Base-by-base conservation (phyloP, 2,113 vertebrate species). In the Pithys albifrons region DNA sequence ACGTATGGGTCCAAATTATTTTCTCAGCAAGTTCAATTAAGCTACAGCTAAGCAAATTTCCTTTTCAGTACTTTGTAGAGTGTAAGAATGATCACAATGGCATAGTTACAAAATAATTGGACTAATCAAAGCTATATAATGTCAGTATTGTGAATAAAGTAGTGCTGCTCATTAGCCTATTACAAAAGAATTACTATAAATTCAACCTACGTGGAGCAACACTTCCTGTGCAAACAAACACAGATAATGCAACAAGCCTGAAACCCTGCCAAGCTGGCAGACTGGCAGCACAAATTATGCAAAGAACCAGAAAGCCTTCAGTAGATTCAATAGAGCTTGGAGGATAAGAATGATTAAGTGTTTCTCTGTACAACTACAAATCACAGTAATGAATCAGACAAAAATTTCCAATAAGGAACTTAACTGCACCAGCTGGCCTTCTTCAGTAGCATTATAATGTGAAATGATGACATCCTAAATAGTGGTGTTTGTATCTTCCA, bases 371-470 rank as follows among this genome's bases (percentile, higher is more conserved):
- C 96, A 97, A 95, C 87, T 95, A 97, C 96, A 98, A 96, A 97
- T 96, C 97, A 97, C 95, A 96, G 91, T 97, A 98, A 98, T 98
- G 95, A 98, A 98, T 98, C 94, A 97, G 96, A 96, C 90, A 91
- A 96, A 97, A 97, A 97, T 94, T 97, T 97, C 96, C 97, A 97
- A 92, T 95, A 95, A 95, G 95, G 83, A 93, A 96, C 94, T 94
- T 94, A 91, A 97, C 91, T 86, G 91, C 93, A 96, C 93, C 97
- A 98, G 97, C 97, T 98, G 98, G 95, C 92, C 95, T 95, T 90
- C 96, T 95, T 86, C 80, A 95, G 89, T 54, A 93, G 77, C 29
- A 54, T 72, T 93, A 94, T 77, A 96, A 91, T 91, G 75, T 55
- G 69, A 96, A 97, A 97, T 91, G 91, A 97, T 96, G 94, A 91